Evolutionary conservation across 2,113 vertebrate species (phyloP).

Genomic region (Tinamus guttatus): DNA sequence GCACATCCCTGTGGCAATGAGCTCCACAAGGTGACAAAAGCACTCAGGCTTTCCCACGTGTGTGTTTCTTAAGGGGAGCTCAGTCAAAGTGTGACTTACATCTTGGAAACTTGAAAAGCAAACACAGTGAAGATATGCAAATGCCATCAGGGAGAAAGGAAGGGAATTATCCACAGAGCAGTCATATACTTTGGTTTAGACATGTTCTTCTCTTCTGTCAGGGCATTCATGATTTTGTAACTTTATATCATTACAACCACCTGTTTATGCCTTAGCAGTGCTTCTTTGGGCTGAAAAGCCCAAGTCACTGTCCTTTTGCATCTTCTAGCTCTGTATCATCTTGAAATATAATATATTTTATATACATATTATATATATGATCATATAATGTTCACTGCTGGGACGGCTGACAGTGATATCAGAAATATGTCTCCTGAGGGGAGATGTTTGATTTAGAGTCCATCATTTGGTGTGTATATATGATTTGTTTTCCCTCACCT

Average conservation of each 20-base stretch:
- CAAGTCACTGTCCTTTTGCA: not conserved
- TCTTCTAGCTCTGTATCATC: not conserved
- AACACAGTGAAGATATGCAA: not conserved
- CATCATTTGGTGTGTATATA: not conserved
- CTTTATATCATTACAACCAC: not conserved
- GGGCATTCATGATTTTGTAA: not conserved
- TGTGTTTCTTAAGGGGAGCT: not conserved
- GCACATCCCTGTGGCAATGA: not conserved
- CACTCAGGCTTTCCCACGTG: not conserved
- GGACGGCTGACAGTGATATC: not conserved
- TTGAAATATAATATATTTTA: not conserved
- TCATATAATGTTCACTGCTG: not conserved
- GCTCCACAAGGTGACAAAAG: not conserved
- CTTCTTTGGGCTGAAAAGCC: not conserved
- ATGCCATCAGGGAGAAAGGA: slow-evolving; percentile 10
- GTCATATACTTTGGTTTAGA: not conserved
- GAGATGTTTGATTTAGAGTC: not conserved
- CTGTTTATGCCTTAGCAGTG: not conserved
- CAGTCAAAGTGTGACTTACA: not conserved
- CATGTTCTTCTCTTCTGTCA: not conserved
- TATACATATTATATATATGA: no score
- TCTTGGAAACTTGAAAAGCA: slow-evolving; percentile 43
- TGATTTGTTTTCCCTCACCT: not conserved
- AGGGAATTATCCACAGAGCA: not conserved
- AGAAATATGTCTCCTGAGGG: slow-evolving; percentile 14